phyloP scores from a whole-genome alignment of 2,113 vertebrate species.

The Scortum barcoo region DNA sequence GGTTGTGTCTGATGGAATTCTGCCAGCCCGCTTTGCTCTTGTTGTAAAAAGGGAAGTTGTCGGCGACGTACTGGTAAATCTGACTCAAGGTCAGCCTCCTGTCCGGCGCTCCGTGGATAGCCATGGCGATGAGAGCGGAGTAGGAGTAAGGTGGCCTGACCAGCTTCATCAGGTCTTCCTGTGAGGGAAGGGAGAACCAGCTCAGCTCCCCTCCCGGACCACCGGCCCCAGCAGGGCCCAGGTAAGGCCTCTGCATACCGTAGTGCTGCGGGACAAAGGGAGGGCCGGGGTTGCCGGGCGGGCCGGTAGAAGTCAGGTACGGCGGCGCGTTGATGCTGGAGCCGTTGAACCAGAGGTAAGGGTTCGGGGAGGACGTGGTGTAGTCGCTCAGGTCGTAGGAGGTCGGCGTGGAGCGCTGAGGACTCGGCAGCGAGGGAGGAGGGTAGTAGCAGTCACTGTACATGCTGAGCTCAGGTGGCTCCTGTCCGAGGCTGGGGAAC shows the following conservation, averaged over 20 bases:
- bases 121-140: conserved; percentile 99
- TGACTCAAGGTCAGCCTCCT: conserved; percentile 96
- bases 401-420: conserved; percentile 89
- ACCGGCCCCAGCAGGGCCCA: conserved; percentile 86
- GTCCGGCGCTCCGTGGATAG: conserved; percentile 95
- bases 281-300: conserved; percentile 85
- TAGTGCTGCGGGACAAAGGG: conserved; percentile 96
- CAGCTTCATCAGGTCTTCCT: conserved; percentile 98
- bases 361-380: conserved; percentile 87
- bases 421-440: conserved; percentile 92
- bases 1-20: conserved; percentile 95
- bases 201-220: conserved; percentile 90
- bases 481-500: conserved; percentile 96
- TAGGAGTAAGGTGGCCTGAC: conserved; percentile 98
- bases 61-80: conserved; percentile 99
- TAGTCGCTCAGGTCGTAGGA: conserved; percentile 93
- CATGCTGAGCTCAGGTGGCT: conserved; percentile 95
- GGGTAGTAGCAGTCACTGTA: conserved; percentile 97
- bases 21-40: conserved; percentile 99
- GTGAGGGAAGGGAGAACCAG: conserved; percentile 96
- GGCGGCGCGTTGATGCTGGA: conserved; percentile 89
- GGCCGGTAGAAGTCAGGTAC: conserved; percentile 83
- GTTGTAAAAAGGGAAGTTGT: conserved; percentile 99
- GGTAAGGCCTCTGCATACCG: conserved; percentile 92
- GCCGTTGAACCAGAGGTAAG: conserved; percentile 97